A percentile compares a stretch with the other conserved stretches of the same genome.
Evolutionary conservation across 2,888 invertebrate genomes (phyloP).

Genomic region (Baccha elongata): DNA sequence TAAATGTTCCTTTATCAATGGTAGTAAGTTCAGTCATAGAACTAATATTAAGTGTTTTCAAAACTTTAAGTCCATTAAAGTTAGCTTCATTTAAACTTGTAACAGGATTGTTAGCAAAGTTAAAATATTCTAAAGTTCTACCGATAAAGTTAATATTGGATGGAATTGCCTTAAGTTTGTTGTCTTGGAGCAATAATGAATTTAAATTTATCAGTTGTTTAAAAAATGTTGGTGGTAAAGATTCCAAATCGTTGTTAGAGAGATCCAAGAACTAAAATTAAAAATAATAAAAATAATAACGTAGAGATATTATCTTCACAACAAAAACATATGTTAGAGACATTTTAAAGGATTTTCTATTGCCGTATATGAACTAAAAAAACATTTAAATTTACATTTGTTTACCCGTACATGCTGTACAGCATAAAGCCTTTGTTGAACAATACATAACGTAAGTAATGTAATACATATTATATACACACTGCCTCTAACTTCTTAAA

Average conservation of each 20-base stretch:
- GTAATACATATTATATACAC: too few species aligned
- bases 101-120: slow-evolving; percentile 86
- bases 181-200: slow-evolving; percentile 85
- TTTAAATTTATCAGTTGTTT: slow-evolving; percentile 83
- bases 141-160: slow-evolving; percentile 84
- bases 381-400: too few species aligned
- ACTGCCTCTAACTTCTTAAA: too few species aligned
- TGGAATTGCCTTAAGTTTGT: slow-evolving; percentile 85
- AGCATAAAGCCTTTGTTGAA: too few species aligned
- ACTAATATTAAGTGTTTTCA: slow-evolving; percentile 85
- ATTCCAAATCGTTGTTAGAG: slow-evolving; percentile 85
- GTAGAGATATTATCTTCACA: too few species aligned
- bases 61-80: slow-evolving; percentile 84
- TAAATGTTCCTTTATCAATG: slow-evolving; percentile 84
- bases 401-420: too few species aligned
- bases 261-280: slow-evolving; percentile 83
- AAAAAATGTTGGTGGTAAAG: slow-evolving; percentile 84
- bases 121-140: slow-evolving; percentile 84
- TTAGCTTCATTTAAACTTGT: slow-evolving; percentile 84
- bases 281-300: not conserved
- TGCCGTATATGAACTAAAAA: too few species aligned
- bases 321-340: too few species aligned
- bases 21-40: slow-evolving; percentile 84
- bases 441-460: too few species aligned
- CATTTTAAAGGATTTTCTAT: too few species aligned